Conservation (phyloP, 2,113 vertebrate species). For the Corythaixoides concolor region DNA sequence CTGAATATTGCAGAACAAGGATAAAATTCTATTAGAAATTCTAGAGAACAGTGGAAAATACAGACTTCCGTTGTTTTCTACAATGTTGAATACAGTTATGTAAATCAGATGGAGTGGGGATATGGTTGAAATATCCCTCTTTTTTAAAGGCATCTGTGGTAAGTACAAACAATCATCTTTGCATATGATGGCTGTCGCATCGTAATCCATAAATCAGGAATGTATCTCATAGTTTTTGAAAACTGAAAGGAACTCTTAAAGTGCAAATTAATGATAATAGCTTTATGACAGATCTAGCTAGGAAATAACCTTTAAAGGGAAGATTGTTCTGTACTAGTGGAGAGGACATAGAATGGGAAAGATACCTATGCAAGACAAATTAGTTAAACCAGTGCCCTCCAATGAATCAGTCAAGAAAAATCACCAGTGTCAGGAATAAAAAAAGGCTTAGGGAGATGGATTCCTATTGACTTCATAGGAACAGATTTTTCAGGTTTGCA, state of each 20-base stretch:
- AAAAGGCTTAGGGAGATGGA: slow-evolving; percentile 70
- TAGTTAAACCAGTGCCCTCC: slow-evolving; percentile 58
- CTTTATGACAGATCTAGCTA: slow-evolving; percentile 1
- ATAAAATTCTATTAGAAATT: not conserved
- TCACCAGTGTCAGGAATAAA: slow-evolving; percentile 57
- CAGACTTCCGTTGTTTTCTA: not conserved
- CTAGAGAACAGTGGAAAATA: not conserved
- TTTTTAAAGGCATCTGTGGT: not conserved
- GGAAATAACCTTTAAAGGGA: slow-evolving; percentile 32
- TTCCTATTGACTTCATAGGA: slow-evolving; percentile 71
- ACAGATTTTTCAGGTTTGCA: slow-evolving; percentile 70
- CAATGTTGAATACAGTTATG: not conserved
- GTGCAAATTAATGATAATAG: slow-evolving; percentile 13
- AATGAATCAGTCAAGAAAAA: slow-evolving; percentile 72
- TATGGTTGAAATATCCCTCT: not conserved
- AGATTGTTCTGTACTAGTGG: not conserved
- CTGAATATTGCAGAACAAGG: not conserved
- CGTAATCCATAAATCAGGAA: not conserved
- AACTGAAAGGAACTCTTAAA: slow-evolving; percentile 8
- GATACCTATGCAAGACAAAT: slow-evolving; percentile 69
- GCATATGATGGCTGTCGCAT: not conserved
- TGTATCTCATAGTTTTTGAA: not conserved
- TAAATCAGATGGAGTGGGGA: not conserved
- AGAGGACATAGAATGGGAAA: slow-evolving; percentile 39
- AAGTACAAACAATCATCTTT: slow-evolving; percentile 38